Conservation (phyloP, 2,888 invertebrate species). For the Drosophila colorata region DNA sequence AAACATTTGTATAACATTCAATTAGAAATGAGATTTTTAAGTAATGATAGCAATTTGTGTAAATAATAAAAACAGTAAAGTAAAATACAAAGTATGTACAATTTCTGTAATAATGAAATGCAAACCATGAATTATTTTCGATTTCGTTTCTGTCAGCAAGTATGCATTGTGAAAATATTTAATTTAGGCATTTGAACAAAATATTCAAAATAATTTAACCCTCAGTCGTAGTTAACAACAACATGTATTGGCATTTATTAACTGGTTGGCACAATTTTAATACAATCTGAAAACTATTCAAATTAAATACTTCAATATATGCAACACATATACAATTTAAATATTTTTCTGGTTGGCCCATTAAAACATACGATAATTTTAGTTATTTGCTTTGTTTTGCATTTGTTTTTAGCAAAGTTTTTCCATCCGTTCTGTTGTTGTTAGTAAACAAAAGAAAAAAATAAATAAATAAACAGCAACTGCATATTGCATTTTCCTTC, state of each 20-base stretch:
- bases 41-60: too few species aligned
- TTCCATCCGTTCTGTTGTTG: slow-evolving; percentile 17
- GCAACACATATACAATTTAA: not conserved
- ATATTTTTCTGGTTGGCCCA: slow-evolving; percentile 1
- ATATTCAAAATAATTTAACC: not conserved
- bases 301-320: slow-evolving; percentile 6
- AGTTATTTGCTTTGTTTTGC: slow-evolving; percentile 16
- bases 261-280: not conserved
- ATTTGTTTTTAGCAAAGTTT: slow-evolving; percentile 29
- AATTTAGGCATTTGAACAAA: not conserved
- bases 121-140: not conserved
- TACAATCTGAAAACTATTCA: slow-evolving; percentile 15
- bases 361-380: slow-evolving; percentile 12
- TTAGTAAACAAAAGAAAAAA: slow-evolving; percentile 13
- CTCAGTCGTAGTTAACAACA: not conserved
- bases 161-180: not conserved
- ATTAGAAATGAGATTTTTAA: too few species aligned
- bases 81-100: too few species aligned
- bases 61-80: too few species aligned
- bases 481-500: slow-evolving; percentile 13
- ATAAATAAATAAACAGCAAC: slow-evolving; percentile 10
- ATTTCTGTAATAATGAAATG: not conserved
- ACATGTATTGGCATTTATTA: not conserved
- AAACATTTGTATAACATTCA: too few species aligned
- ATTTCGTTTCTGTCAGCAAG: not conserved